Evolutionary conservation across 2,113 vertebrate genomes (phyloP), one percentile per base, ranked within the genome.

Genomic region (Syngnathus floridae): DNA sequence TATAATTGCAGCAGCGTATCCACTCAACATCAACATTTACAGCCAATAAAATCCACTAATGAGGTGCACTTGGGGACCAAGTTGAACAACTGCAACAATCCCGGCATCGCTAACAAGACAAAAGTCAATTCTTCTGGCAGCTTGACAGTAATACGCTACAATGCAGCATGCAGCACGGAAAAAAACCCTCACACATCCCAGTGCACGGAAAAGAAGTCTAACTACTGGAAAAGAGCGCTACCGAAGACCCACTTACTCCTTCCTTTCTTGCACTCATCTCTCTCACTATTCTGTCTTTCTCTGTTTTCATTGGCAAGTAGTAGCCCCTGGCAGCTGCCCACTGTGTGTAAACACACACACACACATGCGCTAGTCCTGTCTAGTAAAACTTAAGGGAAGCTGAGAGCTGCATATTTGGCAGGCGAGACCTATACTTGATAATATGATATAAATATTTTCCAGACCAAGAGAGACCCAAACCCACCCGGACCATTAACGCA

Each of bases 381-480:
- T 52, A 73, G 69, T 64, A 85, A 82, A 75, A 81, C 66, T 82
- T 70, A 73, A 77, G 73, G 81, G 74, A 66, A 76, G 76, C 73
- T 78, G 69, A 81, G 77, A 71, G 66, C 56, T 82, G 80, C 84
- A 86, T 85, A 82, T 79, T 87, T 86, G 80, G 85, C 75, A 80
- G 55, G 38, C 67, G n/a, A 74, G 60, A 69, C 84, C 84, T 85
- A 85, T 84, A 84, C 83, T 80, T 86, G 82, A 84, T 87, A 85
- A 82, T 80, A 81, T 81, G 62, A 82, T 75, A 86, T 73, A 83
- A 85, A 85, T 76, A 21, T 37, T 49, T 36, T 62, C 76, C 82
- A 77, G 73, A 78, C 76, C 46, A 43, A 74, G 78, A 71, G 75
- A 63, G 70, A 71, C 67, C 66, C 63, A 78, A 80, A 35, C 26